Evolutionary conservation across 2,888 invertebrate genomes (phyloP), one percentile per base, ranked within the genome.

Genomic region (Heteromyza rotundicornis): DNA sequence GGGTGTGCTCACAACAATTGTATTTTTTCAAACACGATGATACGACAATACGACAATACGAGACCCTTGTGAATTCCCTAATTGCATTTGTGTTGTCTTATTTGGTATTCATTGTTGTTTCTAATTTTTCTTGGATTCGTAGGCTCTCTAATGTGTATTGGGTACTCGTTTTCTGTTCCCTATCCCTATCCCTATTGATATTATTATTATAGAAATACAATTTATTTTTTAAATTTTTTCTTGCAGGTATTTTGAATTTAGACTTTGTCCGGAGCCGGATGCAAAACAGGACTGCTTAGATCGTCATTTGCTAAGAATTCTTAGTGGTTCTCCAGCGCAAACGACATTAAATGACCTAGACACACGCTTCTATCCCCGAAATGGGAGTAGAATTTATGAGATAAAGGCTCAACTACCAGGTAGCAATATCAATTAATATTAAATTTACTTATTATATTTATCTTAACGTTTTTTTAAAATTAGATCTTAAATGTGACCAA

Each of bases 231-330:
- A 57, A 17, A 54, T 12, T 17, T 66, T n/a, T n/a, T n/a, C n/a
- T n/a, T 69, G 3, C 40, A 83, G 83, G 1, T 92, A 88, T 82
- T 95, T 95, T 75, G 92, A 94, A 79, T 95, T 95, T 80, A 86
- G 92, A 63, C 77, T 93, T 2, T 95, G 95, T 77, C 89, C 92
- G 1, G 89, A 92, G 76, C 86, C 88, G 27, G 87, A 86, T 72
- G 87, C 87, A 32, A 89, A 90, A 1, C 92, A 94, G 75, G 88
- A 89, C 1, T 95, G 95, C 71, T 84, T 95, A 60, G 91, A 94
- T 80, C 86, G 89, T 71, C 83, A 92, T 78, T 79, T 92, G 1
- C 82, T 95, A 7, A 84, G 85, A 68, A 75, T 90, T 55, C 76
- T 83, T 82, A 72, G 75, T 65, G 84, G 75, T 19, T 76, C 82